Conservation (phyloP, 1,140 invertebrate genomes). For the Procambarus virginalis region DNA sequence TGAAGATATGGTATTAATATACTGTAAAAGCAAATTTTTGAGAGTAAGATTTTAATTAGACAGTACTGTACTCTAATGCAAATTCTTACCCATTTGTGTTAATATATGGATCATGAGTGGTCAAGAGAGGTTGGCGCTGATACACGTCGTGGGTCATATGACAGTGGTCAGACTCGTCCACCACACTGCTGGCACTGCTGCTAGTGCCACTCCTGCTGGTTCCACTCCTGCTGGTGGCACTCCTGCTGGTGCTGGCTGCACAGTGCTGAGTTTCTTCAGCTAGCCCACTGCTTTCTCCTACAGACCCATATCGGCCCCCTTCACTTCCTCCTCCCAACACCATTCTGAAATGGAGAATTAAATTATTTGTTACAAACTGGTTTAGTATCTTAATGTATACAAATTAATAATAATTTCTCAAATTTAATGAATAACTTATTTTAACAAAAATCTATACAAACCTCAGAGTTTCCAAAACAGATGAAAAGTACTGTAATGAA, state of each 20-base stretch:
- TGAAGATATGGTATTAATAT: too few relatives aligned
- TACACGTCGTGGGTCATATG: conserved; percentile 66
- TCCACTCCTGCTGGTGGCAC: conserved; percentile 5
- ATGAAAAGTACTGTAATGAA: too few relatives aligned
- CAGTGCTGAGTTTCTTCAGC: conserved; percentile 25
- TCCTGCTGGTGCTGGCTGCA: not conserved
- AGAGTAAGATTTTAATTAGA: too few relatives aligned
- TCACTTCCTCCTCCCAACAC: conserved; percentile 57
- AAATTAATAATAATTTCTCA: too few relatives aligned
- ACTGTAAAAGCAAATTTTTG: too few relatives aligned
- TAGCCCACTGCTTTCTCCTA: conserved; percentile 54
- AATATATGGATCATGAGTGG: conserved; percentile 52
- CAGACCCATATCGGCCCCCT: conserved; percentile 62
- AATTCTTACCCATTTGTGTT: conserved; percentile 54
- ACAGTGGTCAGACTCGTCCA: conserved; percentile 52
- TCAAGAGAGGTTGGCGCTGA: conserved; percentile 61
- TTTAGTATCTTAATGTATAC: not conserved
- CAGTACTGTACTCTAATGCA: not conserved
- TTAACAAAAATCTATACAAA: too few relatives aligned
- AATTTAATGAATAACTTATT: too few relatives aligned
- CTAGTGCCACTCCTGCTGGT: conserved; percentile 60
- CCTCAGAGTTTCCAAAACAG: too few relatives aligned
- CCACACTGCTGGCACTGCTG: conserved; percentile 59
- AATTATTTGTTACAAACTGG: not conserved
- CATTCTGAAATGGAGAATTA: conserved; percentile 40